Base-by-base conservation (phyloP, 1,140 invertebrate genomes). In the Condylostylus longicornis region DNA sequence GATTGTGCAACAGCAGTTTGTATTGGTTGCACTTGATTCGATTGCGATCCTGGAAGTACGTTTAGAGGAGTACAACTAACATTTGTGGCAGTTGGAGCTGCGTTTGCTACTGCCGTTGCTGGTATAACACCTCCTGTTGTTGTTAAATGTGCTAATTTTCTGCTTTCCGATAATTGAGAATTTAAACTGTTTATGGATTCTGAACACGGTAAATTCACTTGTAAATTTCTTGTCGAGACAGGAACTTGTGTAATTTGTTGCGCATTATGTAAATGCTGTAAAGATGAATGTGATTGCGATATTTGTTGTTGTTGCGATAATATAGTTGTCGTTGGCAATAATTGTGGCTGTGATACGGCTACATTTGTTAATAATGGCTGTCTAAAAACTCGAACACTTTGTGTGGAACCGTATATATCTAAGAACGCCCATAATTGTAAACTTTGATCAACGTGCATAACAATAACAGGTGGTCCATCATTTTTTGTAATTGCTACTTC, bases 361-460 rank as follows among this genome's bases (percentile, higher is more conserved):
- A 58, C 57, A 29, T 57, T 58, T 35, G 54, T 54, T 42, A 58
- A 23, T 10, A 10, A 20, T 40, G 53, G 50, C 42, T 60, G 57
- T 33, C 53, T 54, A 20, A 87, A 55, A 46, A 82, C 70, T 42
- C 79, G 70, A 7, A 97, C 78, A 46, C 82, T 79, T 51, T 84
- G 78, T 2, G 91, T 94, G 38, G 85, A 88, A 1, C 91, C 93
- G 51, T 94, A 96, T 1, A 97, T 77, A 58, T 98, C 93, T 39
- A 96, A 83, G 61, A 96, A 95, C 2, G 86, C 82, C 90, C 90
- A 97, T 1, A 97, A 60, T 48, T 77, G 71, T 12, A 89, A 63
- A 0, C 79, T 84, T 46, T 87, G 79, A 60, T 97, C 91, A 1
- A 96, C 88, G 58, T 95, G 85, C 82, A 98, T 94, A 31, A 96